Evolutionary conservation across 2,797 vertebrate species (phyloP), one percentile per base, ranked within the genome.

Genomic region (Poecilia gillii): DNA sequence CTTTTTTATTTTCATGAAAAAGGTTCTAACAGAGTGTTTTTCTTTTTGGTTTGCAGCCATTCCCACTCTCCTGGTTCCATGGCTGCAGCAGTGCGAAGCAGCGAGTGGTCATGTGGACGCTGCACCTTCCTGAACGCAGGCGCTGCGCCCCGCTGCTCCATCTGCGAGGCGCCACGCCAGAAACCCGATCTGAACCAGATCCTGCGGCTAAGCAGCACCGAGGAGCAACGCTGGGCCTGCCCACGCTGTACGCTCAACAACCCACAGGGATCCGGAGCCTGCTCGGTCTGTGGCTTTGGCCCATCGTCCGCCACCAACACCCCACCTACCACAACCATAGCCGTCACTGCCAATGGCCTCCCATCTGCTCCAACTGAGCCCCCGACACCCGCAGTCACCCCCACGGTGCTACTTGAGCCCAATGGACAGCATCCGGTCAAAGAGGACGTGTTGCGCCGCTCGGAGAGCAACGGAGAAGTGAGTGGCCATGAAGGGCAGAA

Each of bases 121-220:
- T 99, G 98, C 93, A 99, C 98, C 81, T 99, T 98, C 93, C 90
- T 99, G 89, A 99, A 99, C 85, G 95, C 96, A 0, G 96, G 97
- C 0, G 96, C 96, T 7, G 97, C 97, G 79, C 96, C 97, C 36
- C 98, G 98, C 89, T 99, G 98, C 90, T 98, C 98, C 91, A 99
- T 99, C 89, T 99, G 98, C 0, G 98, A 99, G 93, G 98, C 98
- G 0, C 98, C 98, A 0, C 97, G 98, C 18, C 97, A 98, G 93
- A 98, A 97, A 68, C 98, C 98, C 0, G 98, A 99, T 92, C 97
- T 99, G 4, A 99, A 99, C 92, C 97, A 97, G 90, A 99, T 99
- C 94, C 93, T 99, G 80, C 95, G 97, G 25, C 97, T 99, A 86
- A 99, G 98, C 33, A 98, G 97, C 33, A 95, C 95, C 0, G 97